Evolutionary conservation across 2,113 vertebrate species (phyloP), one percentile per base, ranked within the genome.

Genomic region (Cyanoderma ruficeps): DNA sequence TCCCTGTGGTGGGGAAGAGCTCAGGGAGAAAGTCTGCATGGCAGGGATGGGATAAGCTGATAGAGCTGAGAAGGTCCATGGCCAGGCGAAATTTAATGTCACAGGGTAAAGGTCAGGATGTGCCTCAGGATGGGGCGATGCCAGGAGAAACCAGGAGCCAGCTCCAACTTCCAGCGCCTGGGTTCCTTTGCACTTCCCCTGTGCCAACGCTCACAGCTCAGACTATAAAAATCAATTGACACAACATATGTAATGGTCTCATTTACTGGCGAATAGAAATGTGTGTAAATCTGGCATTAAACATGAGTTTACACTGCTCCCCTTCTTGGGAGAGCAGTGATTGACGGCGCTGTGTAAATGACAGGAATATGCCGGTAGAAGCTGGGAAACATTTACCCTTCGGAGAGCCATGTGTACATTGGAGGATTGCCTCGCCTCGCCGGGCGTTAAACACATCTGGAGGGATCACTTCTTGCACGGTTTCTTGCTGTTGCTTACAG

Each of bases 281-380:
- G 86, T 92, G 89, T 90, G 94, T 93, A 94, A 92, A 93, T 90
- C 83, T 97, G 97, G 93, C 97, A 97, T 97, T 97, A 95, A 95
- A 91, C 94, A 93, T 76, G 94, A 93, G 81, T 96, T 96, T 96
- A 88, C 93, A 44, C 72, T 82, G 90, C 90, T 97, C 79, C 70
- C 64, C 89, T 85, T 72, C 91, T 92, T 91, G 94, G 91, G 95
- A 97, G 94, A 68, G 65, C 90, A 9, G 69, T 97, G 96, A 97
- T 97, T 97, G 97, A 95, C 91, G 14, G 95, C 20, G 55, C 93
- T 97, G 95, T 97, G 96, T 96, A 97, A 96, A 97, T 96, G 97
- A 82, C 94, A 96, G 84, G 94, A 68, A 39, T 81, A 75, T 15
- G 56, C 81, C 9, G 16, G 78, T 13, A 93, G 90, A 89, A 84